phyloP scores from a whole-genome alignment of 2,797 vertebrate species.

The Anomalospiza imberbis region DNA sequence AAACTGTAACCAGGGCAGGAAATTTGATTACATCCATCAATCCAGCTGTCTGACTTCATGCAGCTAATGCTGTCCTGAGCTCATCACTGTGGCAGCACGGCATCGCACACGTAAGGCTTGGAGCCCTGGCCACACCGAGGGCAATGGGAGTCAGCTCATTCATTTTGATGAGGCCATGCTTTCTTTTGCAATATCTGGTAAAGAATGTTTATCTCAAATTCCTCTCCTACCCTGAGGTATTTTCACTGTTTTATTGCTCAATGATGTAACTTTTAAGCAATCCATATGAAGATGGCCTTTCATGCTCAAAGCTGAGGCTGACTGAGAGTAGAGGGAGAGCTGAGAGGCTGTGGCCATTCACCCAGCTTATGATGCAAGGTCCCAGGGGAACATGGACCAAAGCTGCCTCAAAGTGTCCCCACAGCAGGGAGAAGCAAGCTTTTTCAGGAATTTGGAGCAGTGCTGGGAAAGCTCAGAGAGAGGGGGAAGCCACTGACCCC shows the following conservation, averaged over 20 bases:
- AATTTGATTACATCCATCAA: slow-evolving; percentile 13
- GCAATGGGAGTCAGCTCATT: background rate
- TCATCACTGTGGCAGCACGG: background rate
- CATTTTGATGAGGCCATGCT: background rate
- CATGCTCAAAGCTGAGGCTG: background rate
- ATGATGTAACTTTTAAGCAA: slow-evolving; percentile 23
- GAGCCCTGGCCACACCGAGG: background rate
- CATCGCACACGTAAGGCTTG: background rate
- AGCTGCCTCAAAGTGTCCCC: accelerated
- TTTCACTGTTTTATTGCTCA: slow-evolving; percentile 36
- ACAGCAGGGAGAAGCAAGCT: background rate
- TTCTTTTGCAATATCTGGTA: slow-evolving; percentile 30
- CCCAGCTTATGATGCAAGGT: background rate
- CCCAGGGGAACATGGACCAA: background rate
- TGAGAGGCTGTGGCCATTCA: background rate
- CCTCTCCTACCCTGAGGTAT: slow-evolving; percentile 20
- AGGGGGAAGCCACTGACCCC: background rate
- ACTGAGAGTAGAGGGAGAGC: background rate
- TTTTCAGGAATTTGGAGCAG: background rate
- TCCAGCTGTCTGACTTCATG: background rate
- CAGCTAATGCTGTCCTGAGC: background rate
- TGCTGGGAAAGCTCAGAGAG: background rate
- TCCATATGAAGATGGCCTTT: background rate
- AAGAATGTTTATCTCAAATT: slow-evolving; percentile 40
- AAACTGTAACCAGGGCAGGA: background rate